These are phyloP conservation scores for Grus americana DNA, from an alignment of 2,113 vertebrate genomes.

Conservation along the genomic window DNA sequence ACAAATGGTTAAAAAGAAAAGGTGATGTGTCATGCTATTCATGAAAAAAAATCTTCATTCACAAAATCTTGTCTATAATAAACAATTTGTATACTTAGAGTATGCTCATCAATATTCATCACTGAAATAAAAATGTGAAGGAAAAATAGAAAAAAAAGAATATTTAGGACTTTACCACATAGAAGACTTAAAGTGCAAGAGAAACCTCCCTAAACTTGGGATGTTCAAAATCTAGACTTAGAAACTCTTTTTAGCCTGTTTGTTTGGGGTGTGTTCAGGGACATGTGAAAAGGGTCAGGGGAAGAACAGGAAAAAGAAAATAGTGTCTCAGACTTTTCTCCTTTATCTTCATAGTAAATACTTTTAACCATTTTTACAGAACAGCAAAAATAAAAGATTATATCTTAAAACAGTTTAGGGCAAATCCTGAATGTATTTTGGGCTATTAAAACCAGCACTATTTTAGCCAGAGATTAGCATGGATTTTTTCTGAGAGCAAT, in stretches of 20 bases:
- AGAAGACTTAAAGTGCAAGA: background rate
- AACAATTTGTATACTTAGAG: background rate
- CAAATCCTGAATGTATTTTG: background rate
- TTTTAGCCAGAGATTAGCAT: background rate
- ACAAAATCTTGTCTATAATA: background rate
- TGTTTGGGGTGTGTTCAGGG: background rate
- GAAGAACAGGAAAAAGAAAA: background rate
- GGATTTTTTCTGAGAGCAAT: background rate
- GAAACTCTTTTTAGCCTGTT: background rate
- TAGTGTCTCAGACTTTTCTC: background rate
- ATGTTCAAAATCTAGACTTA: background rate
- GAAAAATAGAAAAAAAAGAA: background rate
- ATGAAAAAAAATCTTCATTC: background rate
- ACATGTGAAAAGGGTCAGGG: background rate
- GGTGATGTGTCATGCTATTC: background rate
- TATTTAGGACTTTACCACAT: background rate
- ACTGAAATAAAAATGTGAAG: background rate
- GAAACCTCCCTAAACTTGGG: background rate
- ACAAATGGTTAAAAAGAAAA: background rate
- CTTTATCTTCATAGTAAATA: background rate
- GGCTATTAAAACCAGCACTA: background rate
- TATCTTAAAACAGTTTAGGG: background rate
- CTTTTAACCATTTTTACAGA: background rate
- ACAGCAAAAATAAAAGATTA: background rate
- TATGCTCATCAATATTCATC: background rate